A percentile compares a stretch with the other conserved stretches of the same genome.
Evolutionary conservation across 2,797 vertebrate genomes (phyloP).

Genomic region (Varecia variegata): DNA sequence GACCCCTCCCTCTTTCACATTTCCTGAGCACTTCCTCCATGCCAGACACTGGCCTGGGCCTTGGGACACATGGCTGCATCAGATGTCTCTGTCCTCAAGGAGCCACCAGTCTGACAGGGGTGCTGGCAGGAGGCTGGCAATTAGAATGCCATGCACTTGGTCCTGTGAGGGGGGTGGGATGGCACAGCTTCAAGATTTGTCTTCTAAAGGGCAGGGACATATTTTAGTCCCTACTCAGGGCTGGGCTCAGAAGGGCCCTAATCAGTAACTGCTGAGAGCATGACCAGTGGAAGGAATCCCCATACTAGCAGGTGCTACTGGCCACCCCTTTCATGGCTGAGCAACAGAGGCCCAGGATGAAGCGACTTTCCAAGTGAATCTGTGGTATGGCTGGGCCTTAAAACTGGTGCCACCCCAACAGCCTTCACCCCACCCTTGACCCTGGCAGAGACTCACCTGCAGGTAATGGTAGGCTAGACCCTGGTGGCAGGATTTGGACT

Average conservation of each 20-base stretch:
- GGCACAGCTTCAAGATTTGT: constrained; percentile 9
- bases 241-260: not conserved
- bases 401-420: not conserved
- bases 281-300: not conserved
- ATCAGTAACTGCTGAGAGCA: not conserved
- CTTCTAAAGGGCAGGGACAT: not conserved
- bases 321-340: not conserved
- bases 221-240: not conserved
- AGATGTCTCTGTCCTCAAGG: not conserved
- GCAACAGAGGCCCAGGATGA: not conserved
- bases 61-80: not conserved
- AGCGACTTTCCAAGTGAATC: not conserved
- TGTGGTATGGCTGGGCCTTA: not conserved
- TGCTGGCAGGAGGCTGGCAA: not conserved
- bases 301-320: not conserved
- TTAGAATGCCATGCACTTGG: not conserved
- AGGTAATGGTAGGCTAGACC: constrained; percentile 97
- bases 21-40: constrained; percentile 3
- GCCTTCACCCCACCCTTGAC: not conserved
- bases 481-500: constrained; percentile 98
- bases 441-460: constrained; percentile 89
- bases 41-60: constrained; percentile 4
- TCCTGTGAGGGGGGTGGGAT: not conserved
- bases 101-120: not conserved
- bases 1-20: not conserved